Conservation (phyloP, 2,888 invertebrate species). For the Cantharis rufa region DNA sequence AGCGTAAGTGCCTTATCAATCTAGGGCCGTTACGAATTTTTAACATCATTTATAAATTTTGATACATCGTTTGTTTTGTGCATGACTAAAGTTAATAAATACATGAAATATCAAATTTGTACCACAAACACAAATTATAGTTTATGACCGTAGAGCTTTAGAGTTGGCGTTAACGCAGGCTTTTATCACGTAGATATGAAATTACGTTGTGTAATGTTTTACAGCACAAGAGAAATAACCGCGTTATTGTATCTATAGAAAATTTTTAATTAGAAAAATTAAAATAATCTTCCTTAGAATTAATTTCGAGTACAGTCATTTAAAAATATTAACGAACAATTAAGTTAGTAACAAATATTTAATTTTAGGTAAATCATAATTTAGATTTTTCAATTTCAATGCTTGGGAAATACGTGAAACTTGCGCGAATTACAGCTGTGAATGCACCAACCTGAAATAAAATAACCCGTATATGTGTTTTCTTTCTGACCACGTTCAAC, state of each 20-base stretch:
- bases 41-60: slow-evolving; percentile 2
- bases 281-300: background rate
- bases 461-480: slow-evolving; percentile 29
- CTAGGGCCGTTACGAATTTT: background rate
- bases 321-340: background rate
- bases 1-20: background rate
- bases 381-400: background rate
- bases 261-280: background rate
- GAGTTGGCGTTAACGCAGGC: slow-evolving; percentile 16
- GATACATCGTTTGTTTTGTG: slow-evolving; percentile 9
- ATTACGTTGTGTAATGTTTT: slow-evolving; percentile 8
- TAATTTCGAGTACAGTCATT: background rate
- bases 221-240: slow-evolving; percentile 4
- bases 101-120: slow-evolving; percentile 19
- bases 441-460: slow-evolving; percentile 31
- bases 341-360: background rate
- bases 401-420: slow-evolving; percentile 29
- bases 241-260: background rate
- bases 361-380: background rate
- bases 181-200: slow-evolving; percentile 13
- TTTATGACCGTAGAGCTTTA: slow-evolving; percentile 7
- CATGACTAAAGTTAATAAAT: slow-evolving; percentile 22
- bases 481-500: slow-evolving; percentile 36
- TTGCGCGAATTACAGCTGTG: slow-evolving; percentile 33
- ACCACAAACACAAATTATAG: slow-evolving; percentile 16